Evolutionary conservation across 1,140 invertebrate genomes (phyloP), one percentile per base, ranked within the genome.

Genomic region (Eubasilissa regina): DNA sequence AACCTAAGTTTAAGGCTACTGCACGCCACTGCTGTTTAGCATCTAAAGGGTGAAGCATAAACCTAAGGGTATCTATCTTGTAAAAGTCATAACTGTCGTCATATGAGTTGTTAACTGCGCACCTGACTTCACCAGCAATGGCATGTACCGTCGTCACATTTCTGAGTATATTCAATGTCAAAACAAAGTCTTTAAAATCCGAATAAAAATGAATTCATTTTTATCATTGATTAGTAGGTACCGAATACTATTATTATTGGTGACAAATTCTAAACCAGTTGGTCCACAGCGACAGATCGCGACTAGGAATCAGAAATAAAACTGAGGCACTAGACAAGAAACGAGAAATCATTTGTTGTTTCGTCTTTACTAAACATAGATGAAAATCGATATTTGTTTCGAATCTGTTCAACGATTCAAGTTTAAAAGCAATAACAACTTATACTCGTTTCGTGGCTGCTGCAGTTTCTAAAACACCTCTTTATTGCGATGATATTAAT

Each of bases 391-490:
- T 15, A 66, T 44, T 45, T 43, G 21, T 47, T 66, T 66, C 35
- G 21, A 58, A 21, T 58, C 21, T 58, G 55, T 58, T 58, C 25
- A 6, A 35, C 15, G 15, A 13, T 48, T 21, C 19, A 21, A 0
- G 15, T 51, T 51, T 51, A 21, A 51, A n/a, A 66, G 44, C 7
- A 21, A 62, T 62, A 25, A 62, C 66, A 53, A 3, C 66, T 19
- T 25, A 51, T 70, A 70, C 66, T 45, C 45, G 66, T 70, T 53
- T 13, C 19, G 47, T 21, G 66, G 47, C 44, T 70, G 66, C 25
- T 13, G 10, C 45, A 19, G 9, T 70, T 70, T 70, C 44, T 51
- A 51, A 66, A 70, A 70, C 66, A 48, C 66, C 47, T 70, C 66
- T 70, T 43, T n/a, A 35, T 35, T 35, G n/a, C n/a, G n/a, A n/a